phyloP scores from a whole-genome alignment of 2,113 vertebrate genomes.

The Thoracochromis brauschi region DNA sequence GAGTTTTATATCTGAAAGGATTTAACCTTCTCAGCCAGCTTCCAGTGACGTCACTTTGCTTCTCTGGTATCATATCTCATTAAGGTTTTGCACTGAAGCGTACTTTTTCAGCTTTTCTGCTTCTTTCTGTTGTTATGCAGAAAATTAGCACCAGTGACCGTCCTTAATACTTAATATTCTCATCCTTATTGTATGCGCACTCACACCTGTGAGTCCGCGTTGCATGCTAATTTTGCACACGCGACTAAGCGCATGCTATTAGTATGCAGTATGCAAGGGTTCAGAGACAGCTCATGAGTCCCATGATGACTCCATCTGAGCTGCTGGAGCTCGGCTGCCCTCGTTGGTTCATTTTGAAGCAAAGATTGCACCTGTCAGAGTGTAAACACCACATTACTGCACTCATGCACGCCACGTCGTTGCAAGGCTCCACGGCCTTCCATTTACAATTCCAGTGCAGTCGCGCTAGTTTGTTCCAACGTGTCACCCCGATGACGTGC shows the following conservation, averaged over 20 bases:
- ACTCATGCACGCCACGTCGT: background rate
- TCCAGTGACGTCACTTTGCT: background rate
- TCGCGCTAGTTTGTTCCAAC: background rate
- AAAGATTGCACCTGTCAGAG: slow-evolving; percentile 3
- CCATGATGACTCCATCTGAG: background rate
- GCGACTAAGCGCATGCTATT: background rate
- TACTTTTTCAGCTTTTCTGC: background rate
- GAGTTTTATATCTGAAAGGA: background rate
- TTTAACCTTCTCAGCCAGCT: background rate
- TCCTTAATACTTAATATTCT: background rate
- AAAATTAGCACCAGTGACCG: background rate
- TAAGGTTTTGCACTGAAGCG: background rate
- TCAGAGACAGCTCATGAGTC: background rate
- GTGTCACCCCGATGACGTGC: background rate
- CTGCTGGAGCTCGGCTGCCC: background rate
- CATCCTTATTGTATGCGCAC: background rate
- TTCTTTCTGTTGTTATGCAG: background rate
- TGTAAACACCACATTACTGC: background rate
- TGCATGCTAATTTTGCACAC: background rate
- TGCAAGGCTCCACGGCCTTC: background rate
- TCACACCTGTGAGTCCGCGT: background rate
- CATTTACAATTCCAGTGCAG: background rate
- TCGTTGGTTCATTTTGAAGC: background rate
- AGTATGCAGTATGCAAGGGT: background rate
- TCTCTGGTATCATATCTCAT: background rate